Evolutionary conservation across 1,140 invertebrate species (phyloP).

Genomic region (Diorhabda carinulata): DNA sequence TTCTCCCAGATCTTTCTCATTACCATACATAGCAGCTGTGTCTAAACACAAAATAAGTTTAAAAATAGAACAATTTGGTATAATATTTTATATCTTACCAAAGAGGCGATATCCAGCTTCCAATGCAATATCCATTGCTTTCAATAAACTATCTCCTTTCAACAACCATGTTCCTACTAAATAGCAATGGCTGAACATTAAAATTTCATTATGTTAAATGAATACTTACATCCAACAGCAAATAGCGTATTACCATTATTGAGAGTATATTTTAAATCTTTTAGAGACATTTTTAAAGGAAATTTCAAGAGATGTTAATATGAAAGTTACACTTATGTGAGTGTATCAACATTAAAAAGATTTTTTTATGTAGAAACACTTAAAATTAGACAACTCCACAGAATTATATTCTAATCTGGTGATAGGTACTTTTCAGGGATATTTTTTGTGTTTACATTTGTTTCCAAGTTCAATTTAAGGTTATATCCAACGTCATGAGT

Average conservation of each 20-base stretch:
- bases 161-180: conserved; percentile 29
- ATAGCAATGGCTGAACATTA: neutral
- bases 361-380: no score
- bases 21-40: conserved; percentile 70
- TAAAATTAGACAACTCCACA: no score
- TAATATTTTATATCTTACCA: conserved; percentile 18
- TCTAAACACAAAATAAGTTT: conserved; percentile 52
- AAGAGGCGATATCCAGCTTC: conserved; percentile 26
- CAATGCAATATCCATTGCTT: conserved; percentile 25
- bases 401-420: no score
- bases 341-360: no score
- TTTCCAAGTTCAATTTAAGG: no score
- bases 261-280: neutral
- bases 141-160: conserved; percentile 19
- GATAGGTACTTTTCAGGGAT: no score
- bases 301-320: neutral
- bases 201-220: no score
- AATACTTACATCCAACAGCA: neutral
- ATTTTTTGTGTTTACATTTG: no score
- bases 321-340: no score
- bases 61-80: neutral
- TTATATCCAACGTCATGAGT: no score
- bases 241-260: neutral
- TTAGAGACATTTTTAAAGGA: neutral
- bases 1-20: conserved; percentile 65